Percentiles rank a stretch among this genome's conserved stretches.
Evolutionary conservation across 2,888 invertebrate genomes (phyloP).

Genomic region (Drosophila trichaetosa): DNA sequence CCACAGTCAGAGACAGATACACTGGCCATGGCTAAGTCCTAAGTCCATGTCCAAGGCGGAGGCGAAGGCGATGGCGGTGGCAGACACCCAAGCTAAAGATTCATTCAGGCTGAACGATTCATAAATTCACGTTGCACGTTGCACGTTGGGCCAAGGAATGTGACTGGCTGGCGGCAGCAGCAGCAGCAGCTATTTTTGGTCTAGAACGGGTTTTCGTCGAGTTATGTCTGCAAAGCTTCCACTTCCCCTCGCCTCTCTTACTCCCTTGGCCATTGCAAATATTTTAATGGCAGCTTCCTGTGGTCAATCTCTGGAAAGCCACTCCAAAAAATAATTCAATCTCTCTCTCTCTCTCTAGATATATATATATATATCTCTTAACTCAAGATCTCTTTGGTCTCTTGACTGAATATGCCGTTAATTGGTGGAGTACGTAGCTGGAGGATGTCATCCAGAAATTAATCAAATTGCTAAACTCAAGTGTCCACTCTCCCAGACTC

Average conservation of each 20-base stretch:
- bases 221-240: conserved; percentile 4
- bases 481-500: conserved; percentile 41
- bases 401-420: conserved; percentile 56
- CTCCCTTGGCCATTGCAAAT: conserved; percentile 38
- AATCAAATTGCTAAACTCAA: conserved; percentile 61
- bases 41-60: background rate
- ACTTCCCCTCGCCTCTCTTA: background rate
- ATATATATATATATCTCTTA: conserved; percentile 6
- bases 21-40: background rate
- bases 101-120: conserved; percentile 74
- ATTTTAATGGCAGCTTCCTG: conserved; percentile 79
- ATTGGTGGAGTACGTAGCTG: conserved; percentile 54
- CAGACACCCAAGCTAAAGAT: conserved; percentile 59
- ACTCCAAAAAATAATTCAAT: conserved; percentile 38
- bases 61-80: background rate
- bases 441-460: conserved; percentile 60
- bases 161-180: conserved; percentile 28
- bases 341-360: background rate
- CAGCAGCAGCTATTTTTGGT: conserved; percentile 65
- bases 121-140: conserved; percentile 68
- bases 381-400: conserved; percentile 26
- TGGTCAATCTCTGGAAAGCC: conserved; percentile 38
- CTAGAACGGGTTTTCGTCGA: conserved; percentile 63
- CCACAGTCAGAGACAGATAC: conserved; percentile 3
- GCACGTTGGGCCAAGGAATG: conserved; percentile 49